A percentile compares a stretch with the other conserved stretches of the same genome.
Evolutionary conservation across 2,797 vertebrate species (phyloP).

Genomic region (Chrysocyon brachyurus): DNA sequence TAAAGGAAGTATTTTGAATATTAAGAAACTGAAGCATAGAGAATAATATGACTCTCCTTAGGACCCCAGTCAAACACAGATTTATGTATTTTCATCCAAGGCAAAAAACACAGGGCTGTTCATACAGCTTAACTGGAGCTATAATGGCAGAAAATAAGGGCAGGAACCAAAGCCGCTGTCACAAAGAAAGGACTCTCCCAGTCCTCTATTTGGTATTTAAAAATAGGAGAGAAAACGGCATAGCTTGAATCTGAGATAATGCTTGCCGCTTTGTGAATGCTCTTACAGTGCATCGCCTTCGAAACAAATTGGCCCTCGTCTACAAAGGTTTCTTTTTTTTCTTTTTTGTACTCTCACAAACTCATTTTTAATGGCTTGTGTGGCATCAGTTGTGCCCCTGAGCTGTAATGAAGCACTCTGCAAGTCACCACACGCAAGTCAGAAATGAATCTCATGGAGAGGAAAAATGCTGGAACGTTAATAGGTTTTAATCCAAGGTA

Average conservation of each 20-base stretch:
- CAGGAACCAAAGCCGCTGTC: conserved; percentile 75
- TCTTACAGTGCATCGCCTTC: conserved; percentile 83
- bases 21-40: conserved; percentile 44
- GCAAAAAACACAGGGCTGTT: conserved; percentile 56
- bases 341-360: conserved; percentile 85
- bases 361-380: conserved; percentile 91
- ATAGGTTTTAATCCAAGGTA: conserved; percentile 92
- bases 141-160: conserved; percentile 76
- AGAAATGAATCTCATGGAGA: conserved; percentile 88
- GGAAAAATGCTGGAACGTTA: conserved; percentile 70
- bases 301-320: conserved; percentile 84
- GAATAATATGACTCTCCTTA: conserved; percentile 42
- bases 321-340: conserved; percentile 84
- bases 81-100: conserved; percentile 54
- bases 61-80: conserved; percentile 3
- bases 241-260: conserved; percentile 86
- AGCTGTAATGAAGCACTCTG: conserved; percentile 91
- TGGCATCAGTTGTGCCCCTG: conserved; percentile 89
- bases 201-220: conserved; percentile 80
- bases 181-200: conserved; percentile 73
- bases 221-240: conserved; percentile 85
- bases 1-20: conserved; percentile 15
- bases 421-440: conserved; percentile 88
- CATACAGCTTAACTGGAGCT: conserved; percentile 71
- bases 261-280: conserved; percentile 82